Percentiles rank a stretch among this genome's conserved stretches.
phyloP scores from a whole-genome alignment of 2,797 vertebrate genomes.

The Clarias platycephalus region DNA sequence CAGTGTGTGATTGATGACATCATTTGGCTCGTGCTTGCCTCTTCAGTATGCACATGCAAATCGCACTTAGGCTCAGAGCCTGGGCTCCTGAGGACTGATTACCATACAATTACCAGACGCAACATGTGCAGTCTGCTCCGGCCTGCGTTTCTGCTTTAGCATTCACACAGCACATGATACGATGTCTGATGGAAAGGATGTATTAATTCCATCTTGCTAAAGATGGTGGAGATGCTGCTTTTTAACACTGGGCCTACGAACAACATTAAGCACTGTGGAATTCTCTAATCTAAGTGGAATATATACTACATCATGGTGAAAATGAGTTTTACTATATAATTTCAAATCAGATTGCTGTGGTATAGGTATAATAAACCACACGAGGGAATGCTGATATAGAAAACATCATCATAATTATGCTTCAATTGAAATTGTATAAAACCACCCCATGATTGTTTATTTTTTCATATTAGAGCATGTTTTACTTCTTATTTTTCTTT shows the following conservation, averaged over 20 bases:
- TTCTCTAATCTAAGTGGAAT: background rate
- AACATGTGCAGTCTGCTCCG: conserved; percentile 37
- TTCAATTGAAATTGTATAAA: background rate
- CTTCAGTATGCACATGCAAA: conserved; percentile 50
- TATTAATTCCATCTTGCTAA: conserved; percentile 5
- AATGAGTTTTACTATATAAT: background rate
- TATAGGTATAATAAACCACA: background rate
- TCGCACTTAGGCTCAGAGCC: conserved; percentile 33
- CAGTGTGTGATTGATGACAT: conserved; percentile 46
- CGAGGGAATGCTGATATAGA: background rate
- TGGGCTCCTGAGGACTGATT: conserved; percentile 46
- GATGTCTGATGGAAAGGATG: conserved; percentile 21
- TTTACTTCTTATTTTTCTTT: background rate
- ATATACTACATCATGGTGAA: too few species aligned
- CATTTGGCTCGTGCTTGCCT: conserved; percentile 43
- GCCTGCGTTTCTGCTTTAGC: conserved; percentile 22
- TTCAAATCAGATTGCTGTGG: background rate
- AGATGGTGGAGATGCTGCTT: conserved; percentile 8
- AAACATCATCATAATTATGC: background rate
- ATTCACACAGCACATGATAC: conserved; percentile 31
- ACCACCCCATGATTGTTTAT: background rate
- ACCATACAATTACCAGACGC: conserved; percentile 46
- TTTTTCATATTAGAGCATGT: background rate
- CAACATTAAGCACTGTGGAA: background rate
- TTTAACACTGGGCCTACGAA: background rate